phyloP scores from a whole-genome alignment of 2,113 vertebrate species.

The Myiagra hebetior region DNA sequence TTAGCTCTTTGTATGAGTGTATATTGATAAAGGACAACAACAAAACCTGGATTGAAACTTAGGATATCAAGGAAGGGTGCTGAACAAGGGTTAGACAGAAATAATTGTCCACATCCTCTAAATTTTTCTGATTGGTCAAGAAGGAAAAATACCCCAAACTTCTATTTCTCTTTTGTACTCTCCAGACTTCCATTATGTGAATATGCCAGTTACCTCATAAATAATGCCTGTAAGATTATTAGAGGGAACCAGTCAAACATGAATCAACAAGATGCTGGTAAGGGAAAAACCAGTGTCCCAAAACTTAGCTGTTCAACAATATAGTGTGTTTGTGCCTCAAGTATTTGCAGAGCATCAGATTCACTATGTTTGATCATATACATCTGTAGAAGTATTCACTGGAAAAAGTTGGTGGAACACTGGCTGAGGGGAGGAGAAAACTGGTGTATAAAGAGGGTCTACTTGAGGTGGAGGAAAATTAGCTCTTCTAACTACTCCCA shows the following conservation, averaged over 20 bases:
- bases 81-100: slow-evolving; percentile 18
- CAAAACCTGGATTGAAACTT: slow-evolving; percentile 14
- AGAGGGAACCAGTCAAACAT: neutral
- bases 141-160: neutral
- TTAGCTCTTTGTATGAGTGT: slow-evolving; percentile 19
- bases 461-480: neutral
- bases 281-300: neutral
- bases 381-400: neutral
- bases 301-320: neutral
- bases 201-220: neutral
- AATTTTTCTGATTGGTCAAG: neutral
- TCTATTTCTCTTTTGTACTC: neutral
- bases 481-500: neutral
- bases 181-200: neutral
- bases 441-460: neutral
- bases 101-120: neutral
- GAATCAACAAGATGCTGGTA: neutral
- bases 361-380: neutral
- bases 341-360: neutral
- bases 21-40: neutral
- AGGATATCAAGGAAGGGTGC: neutral
- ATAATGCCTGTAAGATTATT: neutral
- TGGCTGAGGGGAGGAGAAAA: neutral
- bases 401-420: neutral
- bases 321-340: neutral